Base-by-base conservation (phyloP, 2,888 invertebrate genomes). In the Eumacrocentrus americanus region DNA sequence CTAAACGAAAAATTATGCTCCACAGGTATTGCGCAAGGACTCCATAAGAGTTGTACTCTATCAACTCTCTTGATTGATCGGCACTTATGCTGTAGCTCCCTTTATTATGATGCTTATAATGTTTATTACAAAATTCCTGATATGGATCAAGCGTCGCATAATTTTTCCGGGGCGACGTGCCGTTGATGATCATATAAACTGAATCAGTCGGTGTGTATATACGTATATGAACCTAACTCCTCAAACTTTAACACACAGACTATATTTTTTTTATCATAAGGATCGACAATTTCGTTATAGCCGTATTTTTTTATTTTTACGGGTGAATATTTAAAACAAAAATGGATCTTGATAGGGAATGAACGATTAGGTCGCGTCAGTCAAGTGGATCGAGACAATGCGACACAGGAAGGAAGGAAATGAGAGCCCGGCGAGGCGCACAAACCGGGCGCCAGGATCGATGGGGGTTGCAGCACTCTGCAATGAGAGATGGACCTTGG, bases 401-500 rank as follows among this genome's bases (percentile, higher is more conserved):
- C 9, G 44, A 38, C 23, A 25, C 25, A 47, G 58, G 53, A 35
- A 58, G 53, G 58, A 53, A 58, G 38, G 52, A 37, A 58, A 58
- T 53, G 53, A 52, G 58, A 40, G 40, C 38, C 47, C 35, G 23
- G 12, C 14, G 18, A 48, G 37, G 40, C 37, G 23, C 14, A 40
- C 40, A 53, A 25, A 55, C 20, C 14, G 25, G 54, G 40, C 42
- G 44, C 16, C 16, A 61, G 23, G 62, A 56, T 40, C 12, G 58
- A 54, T 37, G 44, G 44, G 55, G 60, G 48, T 60, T 48, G 59
- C 58, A 47, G 63, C 61, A 60, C 60, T 53, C 55, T 34, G 57
- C 51, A 60, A 48, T 53, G 38, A 62, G 50, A 72, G 74, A 73
- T 73, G 72, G 70, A 74, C 74, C 74, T 74, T 74, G 74, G 40